Evolutionary conservation across 35 echinoderm and acorn worm genomes (phyloP), one percentile per base, ranked within the genome.

Genomic region (Patiria miniata): DNA sequence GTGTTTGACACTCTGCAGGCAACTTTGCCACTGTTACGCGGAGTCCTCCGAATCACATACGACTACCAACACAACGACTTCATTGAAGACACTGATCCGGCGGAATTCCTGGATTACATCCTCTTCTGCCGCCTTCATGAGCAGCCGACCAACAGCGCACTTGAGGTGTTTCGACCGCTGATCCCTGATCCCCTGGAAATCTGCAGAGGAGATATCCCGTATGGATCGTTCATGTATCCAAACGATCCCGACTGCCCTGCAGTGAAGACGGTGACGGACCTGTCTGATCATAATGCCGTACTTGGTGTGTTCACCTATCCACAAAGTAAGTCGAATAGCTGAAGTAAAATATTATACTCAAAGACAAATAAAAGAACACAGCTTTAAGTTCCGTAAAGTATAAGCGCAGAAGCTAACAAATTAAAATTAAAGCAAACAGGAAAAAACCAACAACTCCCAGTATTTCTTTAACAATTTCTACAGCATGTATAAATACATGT

Each of bases 241-340:
- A 40, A 93, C 68, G 78, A 55, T 29, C 53, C 29, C 1, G 54
- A 52, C 2, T 97, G 94, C 68, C 32, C 51, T 0, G 42, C 29
- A 32, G 16, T 26, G 8, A 85, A 40, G 51, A 39, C 18, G 0
- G 68, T 90, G 7, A 77, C 81, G 8, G 94, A 97, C 81, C 78
- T 97, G 10, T 85, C 94, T 1, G 94, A 97, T 79, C 94, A 97
- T 76, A 93, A 86, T 42, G 87, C 94, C n/a, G 94, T 97, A 39
- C 36, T 93, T 14, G 94, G 94, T 60, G 82, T 90, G 10, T 68
- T 94, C 21, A 40, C 81, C 12, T 94, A 23, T 23, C n/a, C n/a
- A n/a, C n/a, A n/a, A n/a, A n/a, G n/a, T n/a, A n/a, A n/a, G n/a
- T n/a, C n/a, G n/a, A n/a, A n/a, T n/a, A n/a, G n/a, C n/a, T n/a